phyloP scores from a whole-genome alignment of 2,113 vertebrate genomes.

The Trichechus manatus region DNA sequence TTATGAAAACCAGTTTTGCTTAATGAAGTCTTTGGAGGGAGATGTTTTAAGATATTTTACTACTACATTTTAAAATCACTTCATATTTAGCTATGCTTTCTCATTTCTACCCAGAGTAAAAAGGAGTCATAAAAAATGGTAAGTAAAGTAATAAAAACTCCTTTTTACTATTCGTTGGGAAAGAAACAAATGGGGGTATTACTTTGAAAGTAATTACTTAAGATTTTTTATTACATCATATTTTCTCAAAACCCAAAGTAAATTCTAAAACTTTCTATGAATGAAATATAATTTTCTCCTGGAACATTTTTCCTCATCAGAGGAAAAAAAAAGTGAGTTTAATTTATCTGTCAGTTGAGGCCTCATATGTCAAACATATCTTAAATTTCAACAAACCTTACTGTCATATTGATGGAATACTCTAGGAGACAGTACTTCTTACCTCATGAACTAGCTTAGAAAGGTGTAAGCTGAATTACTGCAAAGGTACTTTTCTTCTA shows the following conservation, averaged over 20 bases:
- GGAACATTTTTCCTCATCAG: slow-evolving; percentile 56
- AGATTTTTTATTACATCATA: slow-evolving; percentile 61
- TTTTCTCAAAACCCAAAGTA: slow-evolving; percentile 58
- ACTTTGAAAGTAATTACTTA: slow-evolving; percentile 69
- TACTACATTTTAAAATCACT: slow-evolving; percentile 45
- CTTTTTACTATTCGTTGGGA: slow-evolving; percentile 64
- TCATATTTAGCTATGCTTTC: slow-evolving; percentile 22
- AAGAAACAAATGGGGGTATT: slow-evolving; percentile 68
- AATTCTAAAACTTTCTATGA: slow-evolving; percentile 25
- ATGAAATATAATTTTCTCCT: slow-evolving; percentile 63
- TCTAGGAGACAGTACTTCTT: not conserved
- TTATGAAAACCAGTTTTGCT: slow-evolving; percentile 63
- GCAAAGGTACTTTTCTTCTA: not conserved
- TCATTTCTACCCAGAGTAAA: slow-evolving; percentile 59
- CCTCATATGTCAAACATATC: slow-evolving; percentile 65
- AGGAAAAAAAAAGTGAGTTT: slow-evolving; percentile 56
- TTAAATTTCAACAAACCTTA: slow-evolving; percentile 72
- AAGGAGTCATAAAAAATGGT: slow-evolving; percentile 48
- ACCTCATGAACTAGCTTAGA: slow-evolving; percentile 49
- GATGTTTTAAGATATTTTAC: slow-evolving; percentile 50
- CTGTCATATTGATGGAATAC: slow-evolving; percentile 33
- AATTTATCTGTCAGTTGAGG: slow-evolving; percentile 75
- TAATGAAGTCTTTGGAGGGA: slow-evolving; percentile 61
- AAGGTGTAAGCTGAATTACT: not conserved
- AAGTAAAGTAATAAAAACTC: slow-evolving; percentile 70